phyloP scores from a whole-genome alignment of 2,113 vertebrate genomes.

The Etheostoma spectabile region DNA sequence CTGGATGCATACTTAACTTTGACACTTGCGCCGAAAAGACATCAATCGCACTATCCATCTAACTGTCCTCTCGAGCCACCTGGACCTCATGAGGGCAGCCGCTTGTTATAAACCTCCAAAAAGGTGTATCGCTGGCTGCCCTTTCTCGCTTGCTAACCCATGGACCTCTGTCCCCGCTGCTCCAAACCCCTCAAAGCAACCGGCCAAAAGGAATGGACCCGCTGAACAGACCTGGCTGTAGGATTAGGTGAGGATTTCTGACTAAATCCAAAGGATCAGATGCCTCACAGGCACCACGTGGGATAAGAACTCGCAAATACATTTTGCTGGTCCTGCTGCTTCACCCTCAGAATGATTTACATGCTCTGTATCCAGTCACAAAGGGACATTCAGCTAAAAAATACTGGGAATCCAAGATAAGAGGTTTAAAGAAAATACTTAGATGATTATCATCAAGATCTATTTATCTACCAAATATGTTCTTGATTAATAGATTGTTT shows the following conservation, averaged over 20 bases:
- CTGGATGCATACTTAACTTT: conserved; percentile 76
- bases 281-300: conserved; percentile 58
- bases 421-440: not conserved
- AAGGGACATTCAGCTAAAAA: not conserved
- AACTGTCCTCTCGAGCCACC: conserved; percentile 75
- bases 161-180: not conserved
- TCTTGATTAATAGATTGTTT: not conserved
- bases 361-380: not conserved
- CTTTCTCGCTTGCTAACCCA: conserved; percentile 21
- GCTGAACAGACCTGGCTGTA: conserved; percentile 40
- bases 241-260: conserved; percentile 82
- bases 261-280: conserved; percentile 74
- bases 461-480: too few relatives aligned
- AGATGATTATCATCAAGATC: not conserved
- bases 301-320: conserved; percentile 13
- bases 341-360: not conserved
- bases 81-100: conserved; percentile 65
- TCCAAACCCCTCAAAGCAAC: conserved; percentile 12
- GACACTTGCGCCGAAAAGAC: conserved; percentile 75
- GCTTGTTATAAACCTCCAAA: not conserved
- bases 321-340: conserved; percentile 30
- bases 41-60: conserved; percentile 79
- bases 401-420: not conserved
- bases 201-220: conserved; percentile 5
- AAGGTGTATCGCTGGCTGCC: not conserved